Percentiles rank a stretch among this genome's conserved stretches.
These are phyloP conservation scores for Epinephelus coioides DNA, from an alignment of 2,797 vertebrate genomes.

Conservation along the genomic window DNA sequence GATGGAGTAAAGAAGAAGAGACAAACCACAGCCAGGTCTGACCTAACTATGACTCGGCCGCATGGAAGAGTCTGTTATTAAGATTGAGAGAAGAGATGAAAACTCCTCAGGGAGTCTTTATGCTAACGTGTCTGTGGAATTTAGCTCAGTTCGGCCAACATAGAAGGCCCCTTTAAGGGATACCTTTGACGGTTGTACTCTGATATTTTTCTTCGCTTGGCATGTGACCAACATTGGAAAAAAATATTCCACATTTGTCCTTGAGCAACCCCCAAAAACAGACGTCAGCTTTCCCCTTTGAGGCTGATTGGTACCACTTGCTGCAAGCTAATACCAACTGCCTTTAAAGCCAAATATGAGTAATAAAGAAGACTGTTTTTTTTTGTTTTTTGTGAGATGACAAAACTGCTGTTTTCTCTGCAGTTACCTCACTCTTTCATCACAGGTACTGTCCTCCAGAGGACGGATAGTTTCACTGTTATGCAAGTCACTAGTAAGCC, in stretches of 20 bases:
- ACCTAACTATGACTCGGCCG: slow-evolving; percentile 66
- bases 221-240: slow-evolving; percentile 29
- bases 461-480: background rate
- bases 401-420: background rate
- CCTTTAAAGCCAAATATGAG: background rate
- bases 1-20: slow-evolving; percentile 44
- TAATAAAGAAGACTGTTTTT: background rate
- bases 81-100: slow-evolving; percentile 70
- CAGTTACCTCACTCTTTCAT: background rate
- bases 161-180: slow-evolving; percentile 55
- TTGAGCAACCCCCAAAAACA: slow-evolving; percentile 42
- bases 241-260: slow-evolving; percentile 58
- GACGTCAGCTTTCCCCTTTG: slow-evolving; percentile 22
- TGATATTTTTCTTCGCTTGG: slow-evolving; percentile 50
- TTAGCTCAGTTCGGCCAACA: slow-evolving; percentile 57
- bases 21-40: slow-evolving; percentile 66
- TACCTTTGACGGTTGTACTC: slow-evolving; percentile 46
- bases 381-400: background rate
- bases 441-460: background rate
- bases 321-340: background rate
- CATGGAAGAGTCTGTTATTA: slow-evolving; percentile 78
- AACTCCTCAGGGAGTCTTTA: slow-evolving; percentile 74
- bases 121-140: slow-evolving; percentile 73
- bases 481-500: background rate
- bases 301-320: slow-evolving; percentile 6